A percentile compares a stretch with the other conserved stretches of the same genome.
phyloP scores from a whole-genome alignment of 2,113 vertebrate species.

The Tachuris rubrigastra region DNA sequence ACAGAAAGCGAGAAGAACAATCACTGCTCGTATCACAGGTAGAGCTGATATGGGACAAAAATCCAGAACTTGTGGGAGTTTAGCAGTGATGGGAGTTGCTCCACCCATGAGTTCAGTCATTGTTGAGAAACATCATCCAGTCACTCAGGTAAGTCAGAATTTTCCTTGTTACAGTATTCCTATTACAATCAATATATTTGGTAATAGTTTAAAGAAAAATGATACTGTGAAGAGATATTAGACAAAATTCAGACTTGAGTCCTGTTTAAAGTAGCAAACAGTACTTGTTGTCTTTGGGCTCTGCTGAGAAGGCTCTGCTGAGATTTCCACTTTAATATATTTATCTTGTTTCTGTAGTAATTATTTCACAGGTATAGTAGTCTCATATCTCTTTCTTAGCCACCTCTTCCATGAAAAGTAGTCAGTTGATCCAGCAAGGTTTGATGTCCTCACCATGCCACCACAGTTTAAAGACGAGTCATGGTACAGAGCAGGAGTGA shows the following conservation, averaged over 20 bases:
- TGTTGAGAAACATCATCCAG: slow-evolving; percentile 92
- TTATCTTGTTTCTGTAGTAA: not conserved
- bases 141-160: slow-evolving; percentile 83
- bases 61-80: slow-evolving; percentile 69
- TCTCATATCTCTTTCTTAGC: not conserved
- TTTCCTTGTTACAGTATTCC: not conserved
- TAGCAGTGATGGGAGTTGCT: slow-evolving; percentile 85
- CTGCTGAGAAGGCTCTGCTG: not conserved
- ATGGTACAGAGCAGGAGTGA: not conserved
- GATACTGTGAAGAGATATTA: not conserved
- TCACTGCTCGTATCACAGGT: slow-evolving; percentile 88
- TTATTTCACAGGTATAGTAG: not conserved
- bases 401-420: not conserved
- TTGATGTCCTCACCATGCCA: not conserved
- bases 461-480: not conserved
- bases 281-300: not conserved
- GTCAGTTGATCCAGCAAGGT: not conserved
- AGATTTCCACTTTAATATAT: not conserved
- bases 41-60: slow-evolving; percentile 77
- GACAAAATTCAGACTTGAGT: not conserved
- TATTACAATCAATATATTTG: not conserved
- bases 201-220: not conserved
- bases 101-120: slow-evolving; percentile 90
- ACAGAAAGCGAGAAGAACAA: slow-evolving; percentile 88
- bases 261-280: not conserved